Evolutionary conservation across 2,888 invertebrate species (phyloP), one percentile per base, ranked within the genome.

Genomic region (Chloromyia formosa): DNA sequence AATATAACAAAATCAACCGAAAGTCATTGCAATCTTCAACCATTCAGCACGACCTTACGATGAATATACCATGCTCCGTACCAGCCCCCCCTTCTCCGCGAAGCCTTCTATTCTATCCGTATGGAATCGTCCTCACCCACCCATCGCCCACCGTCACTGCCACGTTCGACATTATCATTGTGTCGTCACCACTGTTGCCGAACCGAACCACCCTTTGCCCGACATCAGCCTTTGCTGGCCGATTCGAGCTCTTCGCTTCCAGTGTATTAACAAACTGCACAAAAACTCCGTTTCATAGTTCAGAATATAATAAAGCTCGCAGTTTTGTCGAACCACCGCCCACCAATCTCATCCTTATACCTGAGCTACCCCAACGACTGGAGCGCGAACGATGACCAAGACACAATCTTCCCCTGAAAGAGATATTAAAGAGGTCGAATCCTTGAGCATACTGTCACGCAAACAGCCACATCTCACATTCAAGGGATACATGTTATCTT

Each of bases 1-100:
- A 60, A 60, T 60, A 60, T 60, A 60, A 60, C 60, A 60, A 60
- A 60, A 60, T 60, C 60, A 60, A 60, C 60, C 23, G 60, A 60
- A 60, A 60, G 23, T 60, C 60, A 60, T 60, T 23, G 60, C 60
- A 22, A 60, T 60, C 60, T 60, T 60, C 60, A 22, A 60, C 23
- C 60, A 60, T 23, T 60, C 60, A 60, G 60, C 60, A 60, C 23
- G 60, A 60, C 22, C 60, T 60, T 60, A 60, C 60, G 60, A 27
- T 60, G 27, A 23, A 60, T 35, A 35, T 35, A 7, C 7, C 27
- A 35, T 35, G 27, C 27, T 35, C 27, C 2, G 27, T 35, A 60
- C 27, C n/a, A 23, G 14, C 22, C 23, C 60, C 18, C 58, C 22
- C 23, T 23, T 5, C 58, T 22, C 49, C 20, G 5, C 14, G 5